These are phyloP conservation scores for Otus scops DNA, from an alignment of 2,797 vertebrate genomes.

Conservation along the genomic window DNA sequence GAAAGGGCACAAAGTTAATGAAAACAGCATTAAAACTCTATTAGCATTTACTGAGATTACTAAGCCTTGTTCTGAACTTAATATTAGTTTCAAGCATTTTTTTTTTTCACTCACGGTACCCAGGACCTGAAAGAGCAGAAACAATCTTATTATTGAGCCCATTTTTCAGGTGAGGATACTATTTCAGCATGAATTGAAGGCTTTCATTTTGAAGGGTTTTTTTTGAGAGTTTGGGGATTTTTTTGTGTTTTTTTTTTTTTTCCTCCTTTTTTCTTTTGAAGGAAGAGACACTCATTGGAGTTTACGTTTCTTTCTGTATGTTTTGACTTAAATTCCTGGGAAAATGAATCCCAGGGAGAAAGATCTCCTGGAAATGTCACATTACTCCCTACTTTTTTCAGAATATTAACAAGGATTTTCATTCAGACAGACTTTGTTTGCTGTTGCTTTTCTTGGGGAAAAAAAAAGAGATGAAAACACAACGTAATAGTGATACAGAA, in stretches of 20 bases:
- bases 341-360: not conserved
- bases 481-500: not conserved
- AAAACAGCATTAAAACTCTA: slow-evolving; percentile 60
- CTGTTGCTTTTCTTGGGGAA: not conserved
- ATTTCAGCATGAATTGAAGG: not conserved
- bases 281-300: not conserved
- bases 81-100: not conserved
- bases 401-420: not conserved
- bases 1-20: slow-evolving; percentile 70
- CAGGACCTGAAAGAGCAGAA: not conserved
- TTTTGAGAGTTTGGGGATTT: not conserved
- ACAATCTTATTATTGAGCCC: not conserved
- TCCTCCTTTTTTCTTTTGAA: not conserved
- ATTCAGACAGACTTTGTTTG: not conserved
- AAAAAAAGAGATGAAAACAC: not conserved
- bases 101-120: not conserved
- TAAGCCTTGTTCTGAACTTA: slow-evolving; percentile 17
- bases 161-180: not conserved
- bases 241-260: not conserved
- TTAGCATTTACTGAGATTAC: slow-evolving; percentile 57
- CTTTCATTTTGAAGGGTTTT: not conserved
- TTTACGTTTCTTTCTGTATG: not conserved
- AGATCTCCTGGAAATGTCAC: not conserved
- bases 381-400: not conserved
- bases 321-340: not conserved